Evolutionary conservation across 2,797 vertebrate genomes (phyloP).

Genomic region (Microctenopoma steveboyesi): DNA sequence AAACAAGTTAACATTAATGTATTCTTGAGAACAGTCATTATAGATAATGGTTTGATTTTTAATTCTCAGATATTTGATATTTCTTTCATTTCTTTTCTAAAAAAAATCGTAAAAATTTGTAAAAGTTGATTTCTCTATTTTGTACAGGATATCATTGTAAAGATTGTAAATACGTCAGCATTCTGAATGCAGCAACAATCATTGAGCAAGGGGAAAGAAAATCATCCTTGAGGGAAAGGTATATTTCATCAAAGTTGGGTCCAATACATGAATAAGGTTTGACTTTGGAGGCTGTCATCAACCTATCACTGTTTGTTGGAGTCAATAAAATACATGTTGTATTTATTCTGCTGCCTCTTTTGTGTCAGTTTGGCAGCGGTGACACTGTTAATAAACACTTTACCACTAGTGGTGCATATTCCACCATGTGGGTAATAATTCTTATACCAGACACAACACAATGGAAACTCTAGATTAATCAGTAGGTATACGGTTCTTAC

Average conservation of each 20-base stretch:
- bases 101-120: conserved; percentile 83
- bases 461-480: too few relatives aligned
- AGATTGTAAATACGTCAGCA: conserved; percentile 86
- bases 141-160: conserved; percentile 87
- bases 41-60: conserved; percentile 74
- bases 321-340: conserved; percentile 88
- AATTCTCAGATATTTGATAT: conserved; percentile 79
- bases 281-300: conserved; percentile 80
- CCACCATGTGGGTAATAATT: too few relatives aligned
- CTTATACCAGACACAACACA: too few relatives aligned
- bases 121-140: conserved; percentile 84
- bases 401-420: too few relatives aligned
- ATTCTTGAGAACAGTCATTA: conserved; percentile 71
- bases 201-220: conserved; percentile 47
- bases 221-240: conserved; percentile 58
- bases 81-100: conserved; percentile 63
- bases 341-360: conserved; percentile 56
- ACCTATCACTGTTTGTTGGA: conserved; percentile 83
- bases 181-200: conserved; percentile 85
- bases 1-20: conserved; percentile 66
- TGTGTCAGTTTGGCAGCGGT: not conserved
- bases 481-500: too few relatives aligned
- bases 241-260: conserved; percentile 69
- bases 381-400: too few relatives aligned
- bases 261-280: conserved; percentile 66